Evolutionary conservation across 2,797 vertebrate genomes (phyloP), one percentile per base, ranked within the genome.

Genomic region (Amblyopsis hoosieri): DNA sequence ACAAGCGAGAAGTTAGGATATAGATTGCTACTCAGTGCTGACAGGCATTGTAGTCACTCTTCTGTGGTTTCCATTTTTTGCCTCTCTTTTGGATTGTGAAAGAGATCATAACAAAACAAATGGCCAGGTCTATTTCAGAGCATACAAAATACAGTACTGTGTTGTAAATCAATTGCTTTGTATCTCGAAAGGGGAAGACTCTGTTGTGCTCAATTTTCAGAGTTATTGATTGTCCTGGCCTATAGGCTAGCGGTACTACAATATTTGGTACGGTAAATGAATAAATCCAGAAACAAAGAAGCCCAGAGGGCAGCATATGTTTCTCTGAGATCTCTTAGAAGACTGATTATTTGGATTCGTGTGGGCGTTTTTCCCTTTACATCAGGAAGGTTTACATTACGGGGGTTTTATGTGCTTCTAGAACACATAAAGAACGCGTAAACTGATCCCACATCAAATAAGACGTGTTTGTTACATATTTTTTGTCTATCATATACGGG

Each of bases 91-190:
- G 45, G 46, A 58, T 76, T 80, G 60, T 8, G 19, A 58, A 73
- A 74, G 48, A 23, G 59, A 63, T 69, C 69, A 56, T 7, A 82
- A 78, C 75, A 84, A 83, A 85, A 75, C 52, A 71, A 63, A 57
- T 29, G 53, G 47, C 50, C 15, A 42, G 47, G 72, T 83, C 65
- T 74, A 72, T 77, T 80, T 60, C 23, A 31, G 42, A 65, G 61
- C 56, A 69, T 57, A 52, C 74, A 79, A 78, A 70, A 55, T 79
- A 68, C 23, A 23, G 23, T 23, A 23, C 23, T 23, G 23, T 68
- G 57, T 65, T 11, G 14, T 68, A 13, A 54, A 62, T 7, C 33
- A 56, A 56, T 68, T 69, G n/a, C 13, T 4, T 67, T 72, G 23
- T 54, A 63, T 54, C 57, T 54, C 45, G 66, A 49, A 67, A 45